Evolutionary conservation across 2,888 invertebrate genomes (phyloP).

Genomic region (Philaethria dido): DNA sequence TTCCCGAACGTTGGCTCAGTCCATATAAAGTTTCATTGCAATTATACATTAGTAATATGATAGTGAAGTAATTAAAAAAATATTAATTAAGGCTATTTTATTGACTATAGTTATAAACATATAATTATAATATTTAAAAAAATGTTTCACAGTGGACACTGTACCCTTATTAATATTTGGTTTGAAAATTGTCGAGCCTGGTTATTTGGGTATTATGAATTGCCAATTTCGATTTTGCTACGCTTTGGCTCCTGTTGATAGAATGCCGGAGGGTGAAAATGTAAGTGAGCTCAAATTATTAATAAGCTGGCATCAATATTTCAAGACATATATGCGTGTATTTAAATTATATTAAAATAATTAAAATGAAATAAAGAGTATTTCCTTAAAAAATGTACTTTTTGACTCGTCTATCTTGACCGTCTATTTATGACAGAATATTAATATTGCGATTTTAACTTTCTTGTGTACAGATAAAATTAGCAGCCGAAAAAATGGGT

Average conservation of each 20-base stretch:
- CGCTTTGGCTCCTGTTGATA: slow-evolving; percentile 60
- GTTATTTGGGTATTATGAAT: slow-evolving; percentile 62
- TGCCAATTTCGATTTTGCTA: slow-evolving; percentile 58
- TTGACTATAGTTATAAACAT: too few species aligned
- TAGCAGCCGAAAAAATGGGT: slow-evolving; percentile 53
- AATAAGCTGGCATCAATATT: not conserved
- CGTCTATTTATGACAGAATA: too few species aligned
- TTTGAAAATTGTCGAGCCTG: slow-evolving; percentile 59
- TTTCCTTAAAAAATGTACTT: too few species aligned
- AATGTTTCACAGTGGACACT: slow-evolving; percentile 37
- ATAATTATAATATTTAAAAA: not conserved
- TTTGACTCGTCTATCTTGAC: too few species aligned
- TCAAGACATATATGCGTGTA: not conserved
- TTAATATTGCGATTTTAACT: too few species aligned
- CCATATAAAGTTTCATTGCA: too few species aligned
- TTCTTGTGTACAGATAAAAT: slow-evolving; percentile 49
- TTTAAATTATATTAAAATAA: too few species aligned
- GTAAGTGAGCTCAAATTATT: slow-evolving; percentile 47
- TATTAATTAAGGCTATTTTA: too few species aligned
- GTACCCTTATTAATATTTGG: slow-evolving; percentile 49
- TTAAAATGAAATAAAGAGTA: too few species aligned
- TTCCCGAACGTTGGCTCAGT: too few species aligned
- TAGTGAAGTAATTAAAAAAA: too few species aligned
- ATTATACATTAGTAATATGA: too few species aligned
- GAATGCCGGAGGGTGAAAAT: slow-evolving; percentile 54